These are phyloP conservation scores for Anodontia alba DNA, from an alignment of 2,888 invertebrate genomes.

Conservation along the genomic window DNA sequence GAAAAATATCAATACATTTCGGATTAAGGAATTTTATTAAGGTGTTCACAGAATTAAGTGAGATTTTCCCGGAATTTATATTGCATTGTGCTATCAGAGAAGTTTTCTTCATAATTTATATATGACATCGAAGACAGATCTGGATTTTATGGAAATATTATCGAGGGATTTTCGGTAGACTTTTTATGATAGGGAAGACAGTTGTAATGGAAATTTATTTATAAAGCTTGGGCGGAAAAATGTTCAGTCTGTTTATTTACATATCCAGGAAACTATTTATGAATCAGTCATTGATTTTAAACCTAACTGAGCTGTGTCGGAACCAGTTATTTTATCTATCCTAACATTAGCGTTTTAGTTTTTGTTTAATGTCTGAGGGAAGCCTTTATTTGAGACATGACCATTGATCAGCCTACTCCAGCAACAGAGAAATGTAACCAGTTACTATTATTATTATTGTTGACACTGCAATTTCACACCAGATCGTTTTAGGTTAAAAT, in stretches of 20 bases:
- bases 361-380: neutral
- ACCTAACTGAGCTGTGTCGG: neutral
- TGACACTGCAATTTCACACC: constrained; percentile 2
- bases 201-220: no score
- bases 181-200: no score
- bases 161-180: no score
- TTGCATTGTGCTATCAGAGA: no score
- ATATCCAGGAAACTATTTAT: neutral
- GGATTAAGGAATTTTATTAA: no score
- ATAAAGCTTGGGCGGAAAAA: no score
- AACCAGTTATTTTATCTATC: neutral
- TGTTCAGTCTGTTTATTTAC: neutral
- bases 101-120: no score
- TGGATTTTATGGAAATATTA: no score
- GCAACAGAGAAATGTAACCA: constrained; percentile 8
- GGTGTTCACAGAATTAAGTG: no score
- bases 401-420: neutral
- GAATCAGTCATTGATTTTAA: neutral
- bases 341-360: neutral
- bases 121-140: no score
- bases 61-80: no score
- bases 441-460: neutral
- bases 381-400: neutral
- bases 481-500: neutral
- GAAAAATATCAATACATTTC: no score